Base-by-base conservation (phyloP, 1,140 invertebrate genomes). In the Neodiprion pinetum region DNA sequence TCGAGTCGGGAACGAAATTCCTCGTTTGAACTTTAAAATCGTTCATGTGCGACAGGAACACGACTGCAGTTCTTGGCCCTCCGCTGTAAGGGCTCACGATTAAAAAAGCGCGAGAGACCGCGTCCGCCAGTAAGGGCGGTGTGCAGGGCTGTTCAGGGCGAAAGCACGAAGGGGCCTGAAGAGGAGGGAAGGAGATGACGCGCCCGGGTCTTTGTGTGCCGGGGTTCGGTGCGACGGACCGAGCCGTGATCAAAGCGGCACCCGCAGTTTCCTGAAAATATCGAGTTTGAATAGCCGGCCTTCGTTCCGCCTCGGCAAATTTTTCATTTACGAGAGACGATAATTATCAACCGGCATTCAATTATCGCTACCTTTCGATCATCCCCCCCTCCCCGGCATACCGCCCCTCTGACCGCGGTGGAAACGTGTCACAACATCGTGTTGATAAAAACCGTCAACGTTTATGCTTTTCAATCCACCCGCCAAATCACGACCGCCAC, bases 331-430 rank as follows among this genome's bases (percentile, higher is more conserved):
- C 53, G 5, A 61, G 28, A 40, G 53, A 61, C 53, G 53, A 61
- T 61, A 61, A 61, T 61, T 61, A 61, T 61, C 53, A 61, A 61
- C 53, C 53, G n/a, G 53, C 53, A 61, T 61, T 61, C 53, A 61
- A 61, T 61, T 61, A 61, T 17, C 53, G 53, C 53, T 61, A 17
- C 11, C 53, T 61, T 14, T 61, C 53, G 53, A 61, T 61, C 53
- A 61, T 61, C 53, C n/a, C 11, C 9, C 4, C 53, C 11, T 9
- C 11, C 11, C 11, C 53, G 7, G 7, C n/a, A 12, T 17, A 5
- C 28, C 28, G 0, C 28, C 28, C 28, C 28, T 40, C 5, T 40
- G 28, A 40, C 28, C 28, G 1, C 28, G 28, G 28, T 40, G 28
- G 4, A 40, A 40, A 40, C 28, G 28, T 0, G 1, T 40, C 28